Percentiles rank a stretch among this genome's conserved stretches.
Conservation (phyloP, 2,797 vertebrate genomes). For the Takifugu rubripes region DNA sequence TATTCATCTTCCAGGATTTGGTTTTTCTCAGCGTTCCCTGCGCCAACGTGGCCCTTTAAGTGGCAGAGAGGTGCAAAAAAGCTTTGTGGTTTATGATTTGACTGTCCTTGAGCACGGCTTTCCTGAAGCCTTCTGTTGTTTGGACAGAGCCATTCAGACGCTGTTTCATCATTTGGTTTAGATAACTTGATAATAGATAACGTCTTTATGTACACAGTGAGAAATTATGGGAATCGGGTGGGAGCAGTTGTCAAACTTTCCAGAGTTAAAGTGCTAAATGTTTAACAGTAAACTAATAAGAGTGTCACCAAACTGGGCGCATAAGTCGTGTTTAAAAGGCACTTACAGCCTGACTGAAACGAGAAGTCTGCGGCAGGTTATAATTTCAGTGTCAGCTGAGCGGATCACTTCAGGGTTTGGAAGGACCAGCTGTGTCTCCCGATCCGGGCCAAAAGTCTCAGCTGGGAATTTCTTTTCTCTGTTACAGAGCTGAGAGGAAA, state of each 20-base stretch:
- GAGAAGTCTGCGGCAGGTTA: slow-evolving; percentile 27
- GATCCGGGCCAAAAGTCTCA: slow-evolving; percentile 34
- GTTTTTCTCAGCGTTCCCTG: too few relatives aligned
- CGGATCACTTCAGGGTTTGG: slow-evolving; percentile 21
- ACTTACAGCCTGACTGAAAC: slow-evolving; percentile 15
- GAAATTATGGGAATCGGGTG: slow-evolving; percentile 22
- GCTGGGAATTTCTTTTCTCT: slow-evolving; percentile 37
- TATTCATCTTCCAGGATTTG: too few relatives aligned
- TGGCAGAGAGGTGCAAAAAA: background rate
- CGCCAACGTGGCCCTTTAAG: slow-evolving; percentile 2
- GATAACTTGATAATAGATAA: slow-evolving; percentile 1
- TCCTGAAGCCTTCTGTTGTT: slow-evolving; percentile 30
- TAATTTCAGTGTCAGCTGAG: slow-evolving; percentile 36
- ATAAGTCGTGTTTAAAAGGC: slow-evolving; percentile 32
- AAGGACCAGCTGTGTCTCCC: slow-evolving; percentile 52
- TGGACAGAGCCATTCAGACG: background rate
- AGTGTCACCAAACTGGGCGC: slow-evolving; percentile 9
- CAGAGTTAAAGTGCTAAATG: slow-evolving; percentile 10
- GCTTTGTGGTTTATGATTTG: slow-evolving; percentile 12
- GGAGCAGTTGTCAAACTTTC: slow-evolving; percentile 13
- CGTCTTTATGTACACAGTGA: slow-evolving; percentile 7
- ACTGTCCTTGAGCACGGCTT: slow-evolving; percentile 7
- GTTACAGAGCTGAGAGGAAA: slow-evolving; percentile 46
- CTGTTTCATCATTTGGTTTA: slow-evolving; percentile 20
- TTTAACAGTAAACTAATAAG: slow-evolving; percentile 14